Evolutionary conservation across 2,888 invertebrate species (phyloP).

Genomic region (Cremastobaeus sp.): DNA sequence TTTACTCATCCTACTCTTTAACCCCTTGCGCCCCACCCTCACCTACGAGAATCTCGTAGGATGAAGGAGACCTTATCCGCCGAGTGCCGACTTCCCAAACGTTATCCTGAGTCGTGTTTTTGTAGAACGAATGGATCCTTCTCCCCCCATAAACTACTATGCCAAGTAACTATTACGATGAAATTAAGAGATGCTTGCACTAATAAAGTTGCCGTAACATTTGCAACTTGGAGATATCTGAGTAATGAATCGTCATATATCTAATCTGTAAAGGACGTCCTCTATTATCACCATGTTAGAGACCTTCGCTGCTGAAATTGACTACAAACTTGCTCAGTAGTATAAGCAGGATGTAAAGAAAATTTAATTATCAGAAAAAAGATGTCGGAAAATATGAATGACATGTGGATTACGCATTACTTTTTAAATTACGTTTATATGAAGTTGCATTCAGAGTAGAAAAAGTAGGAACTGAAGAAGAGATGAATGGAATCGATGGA

Average conservation of each 20-base stretch:
- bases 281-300: too few species aligned
- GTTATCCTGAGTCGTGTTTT: slow-evolving; percentile 58
- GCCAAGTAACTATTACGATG: slow-evolving; percentile 61
- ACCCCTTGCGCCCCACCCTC: slow-evolving; percentile 50
- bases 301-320: too few species aligned
- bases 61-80: slow-evolving; percentile 54
- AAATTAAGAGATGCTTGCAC: slow-evolving; percentile 64
- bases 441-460: too few species aligned
- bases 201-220: slow-evolving; percentile 50
- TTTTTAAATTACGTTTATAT: too few species aligned
- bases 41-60: slow-evolving; percentile 51
- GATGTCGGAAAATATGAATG: too few species aligned
- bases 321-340: too few species aligned
- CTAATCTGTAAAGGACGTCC: too few species aligned
- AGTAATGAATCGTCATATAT: slow-evolving; percentile 19
- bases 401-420: too few species aligned
- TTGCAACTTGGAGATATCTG: slow-evolving; percentile 28
- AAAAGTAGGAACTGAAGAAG: too few species aligned
- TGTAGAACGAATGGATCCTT: slow-evolving; percentile 57
- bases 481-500: too few species aligned
- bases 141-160: slow-evolving; percentile 52
- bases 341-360: too few species aligned
- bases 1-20: slow-evolving; percentile 51
- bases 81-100: slow-evolving; percentile 56
- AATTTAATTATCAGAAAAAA: too few species aligned